A percentile compares a stretch with the other conserved stretches of the same genome.
phyloP scores from a whole-genome alignment of 2,113 vertebrate genomes.

The Pampusana beccarii region DNA sequence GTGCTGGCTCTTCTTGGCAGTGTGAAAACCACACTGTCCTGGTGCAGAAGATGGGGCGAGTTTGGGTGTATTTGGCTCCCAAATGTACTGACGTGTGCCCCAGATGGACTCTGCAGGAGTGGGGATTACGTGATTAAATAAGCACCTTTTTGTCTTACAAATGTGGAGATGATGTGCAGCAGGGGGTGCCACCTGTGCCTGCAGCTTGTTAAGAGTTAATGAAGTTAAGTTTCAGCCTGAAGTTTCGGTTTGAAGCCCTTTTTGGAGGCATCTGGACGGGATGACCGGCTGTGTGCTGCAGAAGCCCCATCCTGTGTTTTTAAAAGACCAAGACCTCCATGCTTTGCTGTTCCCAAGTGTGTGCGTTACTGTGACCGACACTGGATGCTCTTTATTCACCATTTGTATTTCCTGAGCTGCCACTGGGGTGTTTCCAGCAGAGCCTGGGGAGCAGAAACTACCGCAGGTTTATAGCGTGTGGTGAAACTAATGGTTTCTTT shows the following conservation, averaged over 20 bases:
- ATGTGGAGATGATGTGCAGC: background rate
- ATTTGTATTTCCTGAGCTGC: background rate
- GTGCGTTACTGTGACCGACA: background rate
- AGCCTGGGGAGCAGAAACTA: background rate
- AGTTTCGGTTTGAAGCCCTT: background rate
- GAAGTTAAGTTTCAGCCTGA: background rate
- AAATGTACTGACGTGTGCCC: background rate
- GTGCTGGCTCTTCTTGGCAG: constrained; percentile 11
- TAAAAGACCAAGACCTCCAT: background rate
- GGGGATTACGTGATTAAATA: background rate
- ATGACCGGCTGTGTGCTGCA: accelerated
- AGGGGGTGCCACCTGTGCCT: background rate
- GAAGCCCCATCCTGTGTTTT: background rate
- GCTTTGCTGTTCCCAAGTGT: background rate
- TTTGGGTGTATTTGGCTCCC: constrained; percentile 3
- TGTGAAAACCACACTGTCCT: background rate
- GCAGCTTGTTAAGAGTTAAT: background rate
- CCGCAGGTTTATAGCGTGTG: background rate
- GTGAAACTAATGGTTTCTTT: background rate
- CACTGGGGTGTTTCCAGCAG: background rate
- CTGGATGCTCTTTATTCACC: accelerated
- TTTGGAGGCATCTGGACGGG: accelerated
- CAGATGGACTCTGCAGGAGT: background rate
- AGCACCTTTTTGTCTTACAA: background rate
- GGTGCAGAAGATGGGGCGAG: background rate